Evolutionary conservation across 2,113 vertebrate species (phyloP).

Genomic region (Brachirus orientalis): DNA sequence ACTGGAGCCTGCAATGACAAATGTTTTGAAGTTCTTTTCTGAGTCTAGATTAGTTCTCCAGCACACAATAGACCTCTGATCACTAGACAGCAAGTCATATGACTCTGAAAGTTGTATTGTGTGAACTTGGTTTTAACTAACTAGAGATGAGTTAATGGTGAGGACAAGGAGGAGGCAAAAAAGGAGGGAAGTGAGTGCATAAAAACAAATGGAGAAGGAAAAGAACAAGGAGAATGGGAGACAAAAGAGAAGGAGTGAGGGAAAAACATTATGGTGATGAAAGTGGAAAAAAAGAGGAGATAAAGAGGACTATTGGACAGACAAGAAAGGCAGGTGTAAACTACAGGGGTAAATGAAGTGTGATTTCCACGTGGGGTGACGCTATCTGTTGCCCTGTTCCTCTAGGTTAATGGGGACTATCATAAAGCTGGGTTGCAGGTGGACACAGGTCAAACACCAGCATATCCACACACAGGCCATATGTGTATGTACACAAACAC

Average conservation of each 20-base stretch:
- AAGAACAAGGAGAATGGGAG: neutral
- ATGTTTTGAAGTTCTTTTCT: no score
- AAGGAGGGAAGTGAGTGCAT: no score
- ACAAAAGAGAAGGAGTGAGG: no score
- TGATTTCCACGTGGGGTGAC: slow-evolving; percentile 70
- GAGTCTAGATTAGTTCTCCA: no score
- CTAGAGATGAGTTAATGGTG: no score
- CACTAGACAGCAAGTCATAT: no score
- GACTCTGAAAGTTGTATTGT: no score
- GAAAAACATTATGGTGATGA: neutral
- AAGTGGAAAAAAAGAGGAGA: neutral
- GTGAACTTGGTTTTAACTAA: no score
- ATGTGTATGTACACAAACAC: slow-evolving; percentile 41
- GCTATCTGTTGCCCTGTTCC: slow-evolving; percentile 66
- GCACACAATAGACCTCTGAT: no score
- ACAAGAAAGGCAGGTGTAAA: slow-evolving; percentile 39
- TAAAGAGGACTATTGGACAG: neutral
- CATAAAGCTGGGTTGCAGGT: slow-evolving; percentile 72
- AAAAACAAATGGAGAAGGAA: no score
- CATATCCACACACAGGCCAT: slow-evolving; percentile 28
- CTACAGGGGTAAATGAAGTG: slow-evolving; percentile 58
- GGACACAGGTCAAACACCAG: slow-evolving; percentile 63
- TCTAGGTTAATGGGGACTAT: slow-evolving; percentile 75
- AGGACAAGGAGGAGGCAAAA: neutral
- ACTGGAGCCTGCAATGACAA: no score